Base-by-base conservation (phyloP, 1,140 invertebrate species). In the Aphelinus atriplicis region DNA sequence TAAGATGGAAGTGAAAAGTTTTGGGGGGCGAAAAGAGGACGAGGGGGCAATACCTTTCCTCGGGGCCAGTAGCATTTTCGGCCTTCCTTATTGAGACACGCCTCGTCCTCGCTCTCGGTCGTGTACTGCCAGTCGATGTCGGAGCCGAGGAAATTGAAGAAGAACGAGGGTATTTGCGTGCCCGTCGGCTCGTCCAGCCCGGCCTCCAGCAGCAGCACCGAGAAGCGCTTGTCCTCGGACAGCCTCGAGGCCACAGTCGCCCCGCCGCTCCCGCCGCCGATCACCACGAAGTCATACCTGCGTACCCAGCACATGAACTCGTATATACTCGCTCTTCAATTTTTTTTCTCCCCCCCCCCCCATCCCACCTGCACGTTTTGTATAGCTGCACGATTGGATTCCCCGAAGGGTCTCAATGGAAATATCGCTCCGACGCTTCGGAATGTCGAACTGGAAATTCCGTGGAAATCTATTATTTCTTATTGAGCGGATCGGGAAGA, bases 241-340 rank as follows among this genome's bases (percentile, higher is more conserved):
- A 97, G 88, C 57, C 95, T 90, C 3, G 94, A 92, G 4, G 95
- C 95, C 7, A 95, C 93, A 46, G 94, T 95, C 26, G 93, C 91
- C 6, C 95, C 95, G 0, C 94, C 94, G 9, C 95, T 95, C 1
- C 96, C 96, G 3, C 94, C 95, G 1, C 96, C 96, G 69, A 97
- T 92, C 45, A 96, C 92, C 77, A 96, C 93, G 87, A 95, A 96
- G 86, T 95, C 94, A 85, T 96, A 95, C 79, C 90, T 93, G 10
- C 26, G 26, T 26, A 66, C 48, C 7, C 64, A 51, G 50, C 26
- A 53, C 51, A 53, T 9, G 51, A 6, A 53, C 51, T 6, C 26
- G 26, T 26, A 26, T 26, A 26, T 26, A 26, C 26, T 26, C 26
- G 26, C 26, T 26, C 26, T 26, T 26, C 26, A 26, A 26, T 26